Evolutionary conservation across 2,113 vertebrate genomes (phyloP).

Genomic region (Dromiciops gliroides): DNA sequence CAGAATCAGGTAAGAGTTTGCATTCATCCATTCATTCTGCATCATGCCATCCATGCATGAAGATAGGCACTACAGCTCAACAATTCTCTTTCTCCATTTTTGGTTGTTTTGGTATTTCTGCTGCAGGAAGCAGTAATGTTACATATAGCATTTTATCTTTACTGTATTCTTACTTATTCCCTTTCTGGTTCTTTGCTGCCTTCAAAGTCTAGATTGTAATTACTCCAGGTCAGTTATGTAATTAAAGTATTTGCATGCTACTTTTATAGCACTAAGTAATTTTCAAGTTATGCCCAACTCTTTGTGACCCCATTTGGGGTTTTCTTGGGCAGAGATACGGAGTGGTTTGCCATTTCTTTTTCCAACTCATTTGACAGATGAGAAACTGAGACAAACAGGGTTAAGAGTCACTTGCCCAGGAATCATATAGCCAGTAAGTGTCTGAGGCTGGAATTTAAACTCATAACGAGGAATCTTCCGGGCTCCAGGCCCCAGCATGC

Average conservation of each 20-base stretch:
- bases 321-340: too few species aligned
- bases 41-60: neutral
- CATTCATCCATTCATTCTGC: neutral
- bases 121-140: neutral
- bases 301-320: too few species aligned
- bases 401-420: too few species aligned
- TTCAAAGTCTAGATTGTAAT: neutral
- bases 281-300: too few species aligned
- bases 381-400: too few species aligned
- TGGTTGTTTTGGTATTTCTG: constrained; percentile 13
- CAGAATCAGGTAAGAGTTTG: neutral
- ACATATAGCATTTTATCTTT: neutral
- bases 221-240: constrained; percentile 9
- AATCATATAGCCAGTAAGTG: too few species aligned
- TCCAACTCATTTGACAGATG: too few species aligned
- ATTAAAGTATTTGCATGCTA: neutral
- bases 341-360: too few species aligned
- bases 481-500: too few species aligned
- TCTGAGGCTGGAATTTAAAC: too few species aligned
- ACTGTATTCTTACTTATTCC: neutral
- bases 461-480: too few species aligned
- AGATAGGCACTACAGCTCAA: neutral
- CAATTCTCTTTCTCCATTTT: constrained; percentile 11
- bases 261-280: constrained; percentile 77
- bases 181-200: constrained; percentile 7